phyloP scores from a whole-genome alignment of 2,888 invertebrate species.

The Heterodera filipjevi region DNA sequence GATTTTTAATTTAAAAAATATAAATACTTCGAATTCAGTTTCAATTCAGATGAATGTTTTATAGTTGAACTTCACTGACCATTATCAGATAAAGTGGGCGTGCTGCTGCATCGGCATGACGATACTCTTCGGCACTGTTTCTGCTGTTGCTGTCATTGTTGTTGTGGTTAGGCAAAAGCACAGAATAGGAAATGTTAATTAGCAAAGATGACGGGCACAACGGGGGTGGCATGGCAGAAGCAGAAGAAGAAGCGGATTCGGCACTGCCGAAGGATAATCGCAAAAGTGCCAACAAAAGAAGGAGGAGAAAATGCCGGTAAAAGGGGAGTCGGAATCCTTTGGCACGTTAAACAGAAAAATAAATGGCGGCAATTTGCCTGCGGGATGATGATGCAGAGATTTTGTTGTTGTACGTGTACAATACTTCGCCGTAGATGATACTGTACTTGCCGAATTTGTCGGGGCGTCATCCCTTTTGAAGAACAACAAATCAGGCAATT shows the following conservation, averaged over 20 bases:
- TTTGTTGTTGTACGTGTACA: too few species aligned
- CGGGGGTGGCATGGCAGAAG: background rate
- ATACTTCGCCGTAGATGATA: too few species aligned
- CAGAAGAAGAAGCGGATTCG: background rate
- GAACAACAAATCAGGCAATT: background rate
- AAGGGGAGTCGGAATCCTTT: background rate
- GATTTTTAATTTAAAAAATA: too few species aligned
- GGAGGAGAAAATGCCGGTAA: background rate
- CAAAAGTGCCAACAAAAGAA: background rate
- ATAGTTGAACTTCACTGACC: background rate
- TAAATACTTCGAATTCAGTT: too few species aligned
- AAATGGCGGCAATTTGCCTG: background rate
- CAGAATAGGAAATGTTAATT: background rate
- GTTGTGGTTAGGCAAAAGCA: background rate
- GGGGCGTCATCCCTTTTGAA: too few species aligned
- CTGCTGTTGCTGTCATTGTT: background rate
- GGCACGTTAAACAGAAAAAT: background rate
- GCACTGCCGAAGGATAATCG: background rate
- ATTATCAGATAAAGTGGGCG: background rate
- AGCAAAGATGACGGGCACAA: background rate
- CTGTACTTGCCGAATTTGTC: background rate
- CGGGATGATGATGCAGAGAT: background rate
- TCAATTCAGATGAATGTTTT: background rate
- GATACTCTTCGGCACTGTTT: background rate
- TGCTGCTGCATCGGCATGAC: background rate